Conservation (phyloP, 2,888 invertebrate genomes). For the Gandaritis pyraliata region DNA sequence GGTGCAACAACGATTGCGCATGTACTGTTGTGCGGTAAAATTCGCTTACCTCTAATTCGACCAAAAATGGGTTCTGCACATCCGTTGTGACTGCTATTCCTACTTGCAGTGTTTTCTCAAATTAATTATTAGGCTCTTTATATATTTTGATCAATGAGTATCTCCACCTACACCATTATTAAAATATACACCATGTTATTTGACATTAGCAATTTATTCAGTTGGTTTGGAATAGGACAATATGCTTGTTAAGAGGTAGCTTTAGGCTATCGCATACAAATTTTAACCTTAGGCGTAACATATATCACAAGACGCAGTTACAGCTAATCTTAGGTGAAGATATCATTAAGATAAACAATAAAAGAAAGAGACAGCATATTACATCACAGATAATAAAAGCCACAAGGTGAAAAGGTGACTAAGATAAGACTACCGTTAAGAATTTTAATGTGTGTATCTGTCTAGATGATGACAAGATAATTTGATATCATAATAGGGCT, state of each 20-base stretch:
- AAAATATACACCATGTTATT: neutral
- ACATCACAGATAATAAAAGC: slow-evolving; percentile 30
- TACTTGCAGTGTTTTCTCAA: too few species aligned
- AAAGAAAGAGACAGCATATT: slow-evolving; percentile 28
- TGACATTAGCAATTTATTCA: slow-evolving; percentile 1
- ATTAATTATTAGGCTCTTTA: too few species aligned
- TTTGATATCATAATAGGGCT: slow-evolving; percentile 31
- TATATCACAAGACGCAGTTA: slow-evolving; percentile 22
- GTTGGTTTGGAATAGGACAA: slow-evolving; percentile 8
- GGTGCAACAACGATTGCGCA: too few species aligned
- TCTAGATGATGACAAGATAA: slow-evolving; percentile 32
- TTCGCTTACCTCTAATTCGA: too few species aligned
- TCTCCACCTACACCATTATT: too few species aligned
- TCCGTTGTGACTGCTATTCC: too few species aligned
- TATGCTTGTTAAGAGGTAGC: slow-evolving; percentile 9
- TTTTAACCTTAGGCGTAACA: slow-evolving; percentile 6
- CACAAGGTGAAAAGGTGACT: slow-evolving; percentile 38
- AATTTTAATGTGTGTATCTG: slow-evolving; percentile 32
- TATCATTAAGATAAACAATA: slow-evolving; percentile 41
- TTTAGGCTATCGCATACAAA: slow-evolving; percentile 12
- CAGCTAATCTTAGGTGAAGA: slow-evolving; percentile 36
- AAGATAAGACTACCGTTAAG: slow-evolving; percentile 41
- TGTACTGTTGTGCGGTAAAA: too few species aligned
- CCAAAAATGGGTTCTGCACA: too few species aligned
- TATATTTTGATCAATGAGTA: too few species aligned